phyloP scores from a whole-genome alignment of 2,888 invertebrate genomes.

The Acleris cristana region DNA sequence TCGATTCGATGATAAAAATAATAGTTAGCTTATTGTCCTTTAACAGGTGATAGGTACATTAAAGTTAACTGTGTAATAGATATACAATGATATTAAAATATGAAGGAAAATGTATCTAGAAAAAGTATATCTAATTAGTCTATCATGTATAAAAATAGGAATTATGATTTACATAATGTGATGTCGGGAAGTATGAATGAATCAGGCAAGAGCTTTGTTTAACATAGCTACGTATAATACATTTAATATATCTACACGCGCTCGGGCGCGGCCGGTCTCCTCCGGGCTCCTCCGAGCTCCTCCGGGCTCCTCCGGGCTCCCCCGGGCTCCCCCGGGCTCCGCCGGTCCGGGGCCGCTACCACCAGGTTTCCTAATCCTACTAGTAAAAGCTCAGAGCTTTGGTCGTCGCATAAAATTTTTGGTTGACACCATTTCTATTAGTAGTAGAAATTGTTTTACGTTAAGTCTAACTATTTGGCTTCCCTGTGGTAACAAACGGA shows the following conservation, averaged over 20 bases:
- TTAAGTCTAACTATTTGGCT: constrained; percentile 70
- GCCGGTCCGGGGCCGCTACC: constrained; percentile 28
- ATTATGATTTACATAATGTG: constrained; percentile 54
- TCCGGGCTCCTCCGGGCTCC: not conserved
- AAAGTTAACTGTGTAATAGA: constrained; percentile 44
- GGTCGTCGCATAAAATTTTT: constrained; percentile 73
- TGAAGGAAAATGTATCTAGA: constrained; percentile 52
- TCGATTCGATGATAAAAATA: constrained; percentile 27
- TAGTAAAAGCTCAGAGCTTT: constrained; percentile 78
- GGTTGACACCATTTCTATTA: constrained; percentile 59
- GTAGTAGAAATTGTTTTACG: constrained; percentile 52
- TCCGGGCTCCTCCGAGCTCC: not conserved
- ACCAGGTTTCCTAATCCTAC: constrained; percentile 45
- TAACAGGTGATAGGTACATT: constrained; percentile 50
- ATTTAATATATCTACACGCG: constrained; percentile 22
- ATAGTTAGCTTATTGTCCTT: constrained; percentile 52
- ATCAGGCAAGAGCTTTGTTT: constrained; percentile 65
- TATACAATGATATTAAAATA: constrained; percentile 43
- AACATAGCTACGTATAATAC: constrained; percentile 54
- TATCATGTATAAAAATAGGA: constrained; percentile 57
- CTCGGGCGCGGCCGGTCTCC: constrained; percentile 1
- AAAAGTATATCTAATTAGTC: constrained; percentile 56
- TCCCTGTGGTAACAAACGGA: constrained; percentile 53
- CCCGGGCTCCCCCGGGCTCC: not conserved
- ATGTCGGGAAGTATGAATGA: constrained; percentile 61